Evolutionary conservation across 2,113 vertebrate species (phyloP), one percentile per base, ranked within the genome.

Genomic region (Maccullochella peelii): DNA sequence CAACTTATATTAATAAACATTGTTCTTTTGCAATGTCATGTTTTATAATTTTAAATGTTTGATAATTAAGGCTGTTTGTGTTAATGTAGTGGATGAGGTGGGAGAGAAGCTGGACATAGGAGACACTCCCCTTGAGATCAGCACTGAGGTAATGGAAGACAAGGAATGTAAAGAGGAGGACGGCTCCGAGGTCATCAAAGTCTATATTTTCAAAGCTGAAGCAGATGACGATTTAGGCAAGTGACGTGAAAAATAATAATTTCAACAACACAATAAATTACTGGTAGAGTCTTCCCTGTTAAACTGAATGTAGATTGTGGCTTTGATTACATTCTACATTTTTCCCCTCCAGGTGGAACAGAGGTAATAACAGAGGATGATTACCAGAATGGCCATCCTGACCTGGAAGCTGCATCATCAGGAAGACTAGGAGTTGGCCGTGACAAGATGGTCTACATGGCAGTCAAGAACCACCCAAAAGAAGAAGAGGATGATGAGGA

Each of bases 361-460:
- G 98, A 99, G 95, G 98, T 99, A 79, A 97, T 99, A 87, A 97
- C 97, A 3, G 98, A 99, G 90, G 97, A 97, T 70, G 98, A 99
- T 86, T 99, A 98, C 79, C 97, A 97, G 84, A 98, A 96, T 86
- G 97, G 98, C 73, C 98, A 99, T 90, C 94, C 97, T 76, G 97
- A 98, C 78, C 95, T 99, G 90, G 98, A 99, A 89, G 96, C 97
- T 75, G 96, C 95, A 54, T 91, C 94, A 30, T 94, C 97, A n/a
- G 97, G 95, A 61, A 96, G 98, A 91, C 93, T 98, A 85, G 96
- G 97, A 91, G 95, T 98, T 83, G 96, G 97, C 33, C 96, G 97
- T 88, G 98, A 99, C 92, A 99, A 99, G 95, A 99, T 99, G 98
- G 97, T 99, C 91, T 99, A 99, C 93, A 99, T 99, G 98, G 97